Percentiles rank a stretch among this genome's conserved stretches.
Evolutionary conservation across 2,888 invertebrate genomes (phyloP).

Genomic region (Plebejus anna): DNA sequence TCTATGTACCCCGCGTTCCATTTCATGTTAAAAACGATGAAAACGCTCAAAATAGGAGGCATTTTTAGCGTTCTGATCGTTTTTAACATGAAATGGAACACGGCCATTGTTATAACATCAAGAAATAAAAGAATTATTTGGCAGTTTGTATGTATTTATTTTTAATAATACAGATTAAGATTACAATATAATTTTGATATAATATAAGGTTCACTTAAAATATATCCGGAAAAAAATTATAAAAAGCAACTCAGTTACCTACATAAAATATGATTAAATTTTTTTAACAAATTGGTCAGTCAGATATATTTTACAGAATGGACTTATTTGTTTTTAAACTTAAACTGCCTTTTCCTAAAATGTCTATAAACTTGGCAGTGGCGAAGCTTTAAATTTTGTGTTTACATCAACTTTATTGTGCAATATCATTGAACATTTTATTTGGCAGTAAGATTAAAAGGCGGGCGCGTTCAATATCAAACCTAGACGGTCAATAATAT

Average conservation of each 20-base stretch:
- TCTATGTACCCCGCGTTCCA: too few relatives aligned
- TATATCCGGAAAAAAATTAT: conserved; percentile 25
- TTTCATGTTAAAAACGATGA: too few relatives aligned
- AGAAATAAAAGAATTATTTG: conserved; percentile 48
- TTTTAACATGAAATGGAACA: too few relatives aligned
- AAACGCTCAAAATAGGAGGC: too few relatives aligned
- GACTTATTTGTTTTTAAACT: not conserved
- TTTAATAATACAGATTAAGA: conserved; percentile 71
- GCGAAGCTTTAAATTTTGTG: not conserved
- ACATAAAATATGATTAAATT: conserved; percentile 32
- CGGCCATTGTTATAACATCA: too few relatives aligned
- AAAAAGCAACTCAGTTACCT: conserved; percentile 49
- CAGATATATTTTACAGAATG: not conserved
- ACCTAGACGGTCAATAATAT: too few relatives aligned
- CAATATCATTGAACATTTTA: too few relatives aligned
- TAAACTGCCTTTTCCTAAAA: conserved; percentile 37
- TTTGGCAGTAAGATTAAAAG: too few relatives aligned
- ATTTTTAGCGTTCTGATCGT: too few relatives aligned
- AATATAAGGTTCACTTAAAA: conserved; percentile 54
- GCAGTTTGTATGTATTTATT: conserved; percentile 72
- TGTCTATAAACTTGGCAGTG: conserved; percentile 39
- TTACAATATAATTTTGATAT: conserved; percentile 52
- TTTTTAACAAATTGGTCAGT: conserved; percentile 18
- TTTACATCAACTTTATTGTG: not conserved
- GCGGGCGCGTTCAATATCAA: too few relatives aligned